phyloP scores from a whole-genome alignment of 2,888 invertebrate species.

The Helicoverpa assulta region DNA sequence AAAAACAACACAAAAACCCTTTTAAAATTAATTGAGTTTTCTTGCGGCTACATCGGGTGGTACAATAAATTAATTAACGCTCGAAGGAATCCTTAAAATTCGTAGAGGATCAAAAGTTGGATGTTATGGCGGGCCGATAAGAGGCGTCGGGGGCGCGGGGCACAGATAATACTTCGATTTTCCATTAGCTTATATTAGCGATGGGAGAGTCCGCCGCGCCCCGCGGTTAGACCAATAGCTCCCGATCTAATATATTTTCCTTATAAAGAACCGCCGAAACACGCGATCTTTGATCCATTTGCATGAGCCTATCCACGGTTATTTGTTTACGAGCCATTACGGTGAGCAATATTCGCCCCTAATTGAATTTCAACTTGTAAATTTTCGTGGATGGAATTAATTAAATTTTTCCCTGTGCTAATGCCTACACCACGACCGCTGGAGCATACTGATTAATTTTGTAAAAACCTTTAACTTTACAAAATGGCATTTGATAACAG shows the following conservation, averaged over 20 bases:
- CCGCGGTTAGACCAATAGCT: conserved; percentile 78
- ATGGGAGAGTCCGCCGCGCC: conserved; percentile 84
- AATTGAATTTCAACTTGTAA: conserved; percentile 86
- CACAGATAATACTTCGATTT: conserved; percentile 89
- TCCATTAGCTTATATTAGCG: conserved; percentile 89
- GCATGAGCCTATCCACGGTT: conserved; percentile 80
- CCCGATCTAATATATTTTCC: conserved; percentile 86
- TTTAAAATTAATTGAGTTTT: conserved; percentile 91
- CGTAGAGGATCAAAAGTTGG: conserved; percentile 89
- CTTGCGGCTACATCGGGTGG: conserved; percentile 88
- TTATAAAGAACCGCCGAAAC: conserved; percentile 85
- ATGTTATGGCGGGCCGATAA: conserved; percentile 70
- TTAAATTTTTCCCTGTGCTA: conserved; percentile 80
- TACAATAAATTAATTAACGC: conserved; percentile 90
- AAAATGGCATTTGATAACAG: conserved; percentile 73
- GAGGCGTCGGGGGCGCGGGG: conserved; percentile 66
- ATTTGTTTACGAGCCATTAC: conserved; percentile 86
- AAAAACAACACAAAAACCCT: conserved; percentile 90
- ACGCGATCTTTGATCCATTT: conserved; percentile 89
- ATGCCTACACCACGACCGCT: conserved; percentile 69
- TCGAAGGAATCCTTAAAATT: conserved; percentile 89
- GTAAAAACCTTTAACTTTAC: conserved; percentile 79
- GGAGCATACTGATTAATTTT: conserved; percentile 77
- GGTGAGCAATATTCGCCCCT: conserved; percentile 81
- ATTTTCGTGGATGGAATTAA: conserved; percentile 84